Evolutionary conservation across 1,140 invertebrate species (phyloP).

Genomic region (Lepidostoma basale): DNA sequence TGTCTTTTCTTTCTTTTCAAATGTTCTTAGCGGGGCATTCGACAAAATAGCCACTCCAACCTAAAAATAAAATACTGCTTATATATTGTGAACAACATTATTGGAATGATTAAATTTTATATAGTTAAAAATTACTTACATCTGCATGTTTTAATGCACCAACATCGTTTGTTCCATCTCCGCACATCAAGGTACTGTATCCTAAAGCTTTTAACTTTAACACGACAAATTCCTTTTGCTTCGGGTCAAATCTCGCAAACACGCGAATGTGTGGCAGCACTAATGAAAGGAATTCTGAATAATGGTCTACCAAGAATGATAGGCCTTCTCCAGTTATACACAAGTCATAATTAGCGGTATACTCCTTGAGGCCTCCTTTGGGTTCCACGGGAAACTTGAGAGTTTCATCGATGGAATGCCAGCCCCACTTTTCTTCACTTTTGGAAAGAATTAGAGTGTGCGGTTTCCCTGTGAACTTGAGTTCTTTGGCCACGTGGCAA

Average conservation of each 20-base stretch:
- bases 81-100: background rate
- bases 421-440: constrained; percentile 66
- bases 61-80: constrained; percentile 46
- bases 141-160: constrained; percentile 99
- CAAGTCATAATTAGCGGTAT: constrained; percentile 79
- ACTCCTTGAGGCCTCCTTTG: constrained; percentile 59
- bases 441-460: constrained; percentile 76
- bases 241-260: constrained; percentile 93
- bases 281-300: constrained; percentile 69
- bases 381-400: constrained; percentile 65
- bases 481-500: constrained; percentile 95
- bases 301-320: constrained; percentile 70
- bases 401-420: constrained; percentile 83
- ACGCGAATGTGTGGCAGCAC: constrained; percentile 87
- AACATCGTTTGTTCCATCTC: constrained; percentile 99
- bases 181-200: constrained; percentile 96
- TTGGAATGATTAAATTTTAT: background rate
- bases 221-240: constrained; percentile 96
- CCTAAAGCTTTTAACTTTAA: constrained; percentile 87
- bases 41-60: constrained; percentile 87
- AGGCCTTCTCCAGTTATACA: constrained; percentile 95
- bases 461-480: constrained; percentile 84
- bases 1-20: constrained; percentile 49
- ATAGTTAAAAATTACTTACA: constrained; percentile 72
- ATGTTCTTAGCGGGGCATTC: constrained; percentile 75